These are phyloP conservation scores for Ephialtes manifestator DNA, from an alignment of 2,888 invertebrate species.

Conservation along the genomic window DNA sequence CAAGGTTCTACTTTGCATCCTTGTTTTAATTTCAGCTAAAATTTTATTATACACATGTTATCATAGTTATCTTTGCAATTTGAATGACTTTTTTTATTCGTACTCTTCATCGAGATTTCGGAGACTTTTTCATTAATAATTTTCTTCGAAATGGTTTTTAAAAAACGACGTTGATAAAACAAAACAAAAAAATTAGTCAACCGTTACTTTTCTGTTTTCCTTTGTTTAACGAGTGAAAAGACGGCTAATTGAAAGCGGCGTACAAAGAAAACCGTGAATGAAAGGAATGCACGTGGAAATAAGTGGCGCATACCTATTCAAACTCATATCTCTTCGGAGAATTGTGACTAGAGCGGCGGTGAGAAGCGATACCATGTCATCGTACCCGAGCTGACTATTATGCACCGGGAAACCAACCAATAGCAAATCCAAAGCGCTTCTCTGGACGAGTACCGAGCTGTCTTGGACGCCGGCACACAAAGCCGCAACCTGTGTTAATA, in stretches of 20 bases:
- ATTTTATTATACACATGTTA: no score
- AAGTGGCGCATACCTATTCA: slow-evolving; percentile 89
- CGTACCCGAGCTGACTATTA: slow-evolving; percentile 90
- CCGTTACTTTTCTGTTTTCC: neutral
- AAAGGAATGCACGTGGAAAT: neutral
- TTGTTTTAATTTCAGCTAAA: no score
- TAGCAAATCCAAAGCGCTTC: slow-evolving; percentile 94
- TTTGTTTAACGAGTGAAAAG: slow-evolving; percentile 2
- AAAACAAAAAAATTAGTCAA: neutral
- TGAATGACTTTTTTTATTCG: no score
- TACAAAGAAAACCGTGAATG: neutral
- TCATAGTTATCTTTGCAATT: no score
- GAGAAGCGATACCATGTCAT: slow-evolving; percentile 91
- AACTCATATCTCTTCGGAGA: slow-evolving; percentile 94
- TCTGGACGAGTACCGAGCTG: slow-evolving; percentile 93
- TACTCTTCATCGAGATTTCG: no score
- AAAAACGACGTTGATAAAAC: no score
- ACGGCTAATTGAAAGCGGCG: slow-evolving; percentile 1
- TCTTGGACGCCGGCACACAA: slow-evolving; percentile 94
- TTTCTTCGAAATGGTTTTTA: no score
- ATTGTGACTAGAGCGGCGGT: slow-evolving; percentile 92
- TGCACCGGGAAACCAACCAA: slow-evolving; percentile 94
- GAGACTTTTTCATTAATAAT: no score
- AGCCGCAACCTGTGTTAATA: slow-evolving; percentile 89
- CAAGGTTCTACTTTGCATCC: no score